Base-by-base conservation (phyloP, 2,888 invertebrate genomes). In the Cheilosia variabilis region DNA sequence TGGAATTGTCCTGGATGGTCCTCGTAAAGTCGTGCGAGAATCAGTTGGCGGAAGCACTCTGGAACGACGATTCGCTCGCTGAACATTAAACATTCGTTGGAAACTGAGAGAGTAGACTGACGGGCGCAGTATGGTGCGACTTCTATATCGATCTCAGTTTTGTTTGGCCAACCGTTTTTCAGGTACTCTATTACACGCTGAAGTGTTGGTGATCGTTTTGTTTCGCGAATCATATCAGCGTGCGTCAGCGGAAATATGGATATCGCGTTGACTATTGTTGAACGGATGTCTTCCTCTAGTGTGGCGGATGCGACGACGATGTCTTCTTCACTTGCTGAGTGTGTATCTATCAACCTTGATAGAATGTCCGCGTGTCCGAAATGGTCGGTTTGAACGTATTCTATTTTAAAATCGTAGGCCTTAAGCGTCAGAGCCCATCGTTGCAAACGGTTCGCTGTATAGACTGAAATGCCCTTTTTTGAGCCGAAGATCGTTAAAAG, bases 401-500 rank as follows among this genome's bases (percentile, higher is more conserved):
- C 55, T 19, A 88, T 87, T 6, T 87, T 69, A 22, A 87, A 89
- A 53, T 89, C 71, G 17, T 81, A 84, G 2, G 73, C 45, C 7
- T 75, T 37, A 50, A 84, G 45, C 3, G 87, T 84, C 22, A 88
- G 62, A n/a, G 45, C 45, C 45, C 17, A 45, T 4, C 45, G n/a
- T 6, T 45, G 45, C 7, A 45, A 7, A n/a, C 45, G 45, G 17
- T n/a, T 15, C 2, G 45, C 45, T 17, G 45, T 45, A 17, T 45
- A 17, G n/a, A 24, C 86, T 45, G 88, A 90, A 82, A 87, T 90
- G n/a, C 87, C 89, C 34, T 80, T 79, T 87, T 89, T 89, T 4
- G 72, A 68, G 0, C 89, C 88, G 53, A 92, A 90, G 45, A 93
- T 90, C 6, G 88, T 83, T 4, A 88, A 87, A 6, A 93, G 81